phyloP scores from a whole-genome alignment of 2,113 vertebrate genomes.

The Setophaga coronata region DNA sequence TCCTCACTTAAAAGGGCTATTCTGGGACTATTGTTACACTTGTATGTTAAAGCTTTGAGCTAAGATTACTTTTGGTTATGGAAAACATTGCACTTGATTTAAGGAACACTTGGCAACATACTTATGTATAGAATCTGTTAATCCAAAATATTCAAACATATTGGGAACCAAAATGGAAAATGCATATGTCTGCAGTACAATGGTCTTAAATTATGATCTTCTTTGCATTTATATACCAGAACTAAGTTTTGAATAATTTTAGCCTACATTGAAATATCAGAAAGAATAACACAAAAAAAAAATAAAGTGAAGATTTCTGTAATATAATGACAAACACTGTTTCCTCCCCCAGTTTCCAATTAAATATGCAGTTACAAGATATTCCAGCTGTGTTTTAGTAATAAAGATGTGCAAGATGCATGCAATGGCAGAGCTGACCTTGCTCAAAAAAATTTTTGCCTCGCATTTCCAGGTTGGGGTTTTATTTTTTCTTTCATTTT shows the following conservation, averaged over 20 bases:
- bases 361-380: not conserved
- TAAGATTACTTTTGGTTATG: not conserved
- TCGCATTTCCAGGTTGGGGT: not conserved
- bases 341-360: not conserved
- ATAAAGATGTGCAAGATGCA: not conserved
- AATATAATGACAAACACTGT: not conserved
- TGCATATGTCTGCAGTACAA: not conserved
- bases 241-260: not conserved
- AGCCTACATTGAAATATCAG: not conserved
- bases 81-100: not conserved
- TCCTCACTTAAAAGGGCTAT: not conserved
- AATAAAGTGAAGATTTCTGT: not conserved
- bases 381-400: not conserved
- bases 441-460: not conserved
- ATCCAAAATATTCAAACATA: not conserved
- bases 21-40: not conserved
- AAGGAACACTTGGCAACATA: not conserved
- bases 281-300: not conserved
- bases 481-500: not conserved
- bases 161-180: not conserved
- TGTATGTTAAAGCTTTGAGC: not conserved
- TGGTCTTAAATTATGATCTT: not conserved
- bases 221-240: not conserved
- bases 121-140: not conserved
- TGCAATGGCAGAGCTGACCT: not conserved